Evolutionary conservation across 2,888 invertebrate species (phyloP).

Genomic region (Eupithecia subumbrata): DNA sequence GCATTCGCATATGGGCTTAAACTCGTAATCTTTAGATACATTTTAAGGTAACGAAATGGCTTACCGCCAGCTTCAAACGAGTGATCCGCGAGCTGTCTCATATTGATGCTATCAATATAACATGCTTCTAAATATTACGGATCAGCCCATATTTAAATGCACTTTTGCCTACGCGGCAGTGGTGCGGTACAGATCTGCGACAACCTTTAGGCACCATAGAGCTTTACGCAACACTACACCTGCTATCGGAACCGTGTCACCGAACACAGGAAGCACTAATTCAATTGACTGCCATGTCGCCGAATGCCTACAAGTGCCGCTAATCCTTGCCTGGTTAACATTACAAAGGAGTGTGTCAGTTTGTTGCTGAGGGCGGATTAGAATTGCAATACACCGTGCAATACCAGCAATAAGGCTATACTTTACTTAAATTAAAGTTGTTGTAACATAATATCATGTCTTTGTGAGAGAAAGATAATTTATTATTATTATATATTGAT

Average conservation of each 20-base stretch:
- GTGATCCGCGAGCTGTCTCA: no score
- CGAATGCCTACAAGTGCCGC: constrained; percentile 38
- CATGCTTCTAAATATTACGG: neutral
- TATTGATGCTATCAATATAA: no score
- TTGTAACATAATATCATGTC: no score
- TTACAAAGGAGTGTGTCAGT: constrained; percentile 24
- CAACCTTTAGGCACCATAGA: neutral
- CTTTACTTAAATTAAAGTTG: no score
- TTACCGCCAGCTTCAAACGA: no score
- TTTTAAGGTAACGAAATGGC: no score
- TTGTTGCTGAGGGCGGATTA: constrained; percentile 8
- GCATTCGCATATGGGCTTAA: no score
- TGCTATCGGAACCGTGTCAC: constrained; percentile 30
- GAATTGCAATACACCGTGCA: neutral
- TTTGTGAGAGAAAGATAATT: no score
- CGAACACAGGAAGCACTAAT: constrained; percentile 33
- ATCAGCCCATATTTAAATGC: neutral
- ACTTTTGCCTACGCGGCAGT: neutral
- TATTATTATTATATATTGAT: no score
- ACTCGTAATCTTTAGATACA: no score
- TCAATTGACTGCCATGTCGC: constrained; percentile 36
- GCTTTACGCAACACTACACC: constrained; percentile 14
- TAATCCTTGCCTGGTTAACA: constrained; percentile 32
- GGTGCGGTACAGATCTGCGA: neutral
- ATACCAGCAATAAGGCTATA: no score